A percentile compares a stretch with the other conserved stretches of the same genome.
Conservation (phyloP, 2,888 invertebrate genomes). For the Orthosia gracilis region DNA sequence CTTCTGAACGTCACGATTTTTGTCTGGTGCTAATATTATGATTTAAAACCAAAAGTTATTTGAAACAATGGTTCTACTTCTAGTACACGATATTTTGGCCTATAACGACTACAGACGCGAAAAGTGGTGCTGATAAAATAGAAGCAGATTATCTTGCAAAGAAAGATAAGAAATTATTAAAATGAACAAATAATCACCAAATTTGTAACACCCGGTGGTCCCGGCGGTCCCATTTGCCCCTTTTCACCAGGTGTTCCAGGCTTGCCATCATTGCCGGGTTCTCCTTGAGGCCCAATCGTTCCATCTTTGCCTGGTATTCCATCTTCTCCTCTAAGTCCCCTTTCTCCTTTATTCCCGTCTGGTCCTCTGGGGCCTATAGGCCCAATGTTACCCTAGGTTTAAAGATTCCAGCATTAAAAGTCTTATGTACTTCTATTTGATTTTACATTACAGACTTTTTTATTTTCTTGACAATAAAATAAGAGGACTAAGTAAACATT, state of each 20-base stretch:
- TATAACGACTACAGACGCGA: neutral
- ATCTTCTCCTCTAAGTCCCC: slow-evolving; percentile 81
- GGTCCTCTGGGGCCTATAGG: slow-evolving; percentile 92
- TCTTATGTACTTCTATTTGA: neutral
- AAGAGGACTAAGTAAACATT: too few relatives aligned
- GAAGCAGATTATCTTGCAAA: neutral
- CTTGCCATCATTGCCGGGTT: slow-evolving; percentile 79
- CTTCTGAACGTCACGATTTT: slow-evolving; percentile 72
- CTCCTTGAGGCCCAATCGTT: slow-evolving; percentile 25
- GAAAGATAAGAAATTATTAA: neutral
- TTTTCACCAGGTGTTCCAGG: slow-evolving; percentile 93
- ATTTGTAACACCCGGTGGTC: slow-evolving; percentile 90
- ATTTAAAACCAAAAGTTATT: neutral
- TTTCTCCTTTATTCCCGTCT: slow-evolving; percentile 92
- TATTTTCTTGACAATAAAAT: neutral
- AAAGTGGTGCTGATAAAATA: neutral
- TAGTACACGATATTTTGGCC: neutral
- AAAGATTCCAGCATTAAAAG: neutral
- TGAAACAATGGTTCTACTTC: slow-evolving; percentile 38
- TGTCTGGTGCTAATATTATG: slow-evolving; percentile 46
- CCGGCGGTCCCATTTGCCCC: slow-evolving; percentile 93
- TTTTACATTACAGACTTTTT: neutral
- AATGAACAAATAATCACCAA: slow-evolving; percentile 73
- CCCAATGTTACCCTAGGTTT: slow-evolving; percentile 92
- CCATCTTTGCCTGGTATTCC: slow-evolving; percentile 45